These are phyloP conservation scores for Willowsia nigromaculata DNA, from an alignment of 2,888 invertebrate species.

Conservation along the genomic window DNA sequence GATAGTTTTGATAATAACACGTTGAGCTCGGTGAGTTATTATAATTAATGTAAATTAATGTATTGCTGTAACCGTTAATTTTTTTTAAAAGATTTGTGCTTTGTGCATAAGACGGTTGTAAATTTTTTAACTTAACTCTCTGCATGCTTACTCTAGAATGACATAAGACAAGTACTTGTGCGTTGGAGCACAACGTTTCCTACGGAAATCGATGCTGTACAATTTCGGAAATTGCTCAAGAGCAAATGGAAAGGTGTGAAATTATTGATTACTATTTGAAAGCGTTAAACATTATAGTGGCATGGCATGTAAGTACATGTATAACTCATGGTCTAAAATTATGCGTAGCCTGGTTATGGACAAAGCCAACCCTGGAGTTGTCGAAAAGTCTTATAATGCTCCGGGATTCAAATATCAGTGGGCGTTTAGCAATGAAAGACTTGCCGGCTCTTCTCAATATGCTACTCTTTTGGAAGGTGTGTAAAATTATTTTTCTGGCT, in stretches of 20 bases:
- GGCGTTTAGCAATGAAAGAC: conserved; percentile 84
- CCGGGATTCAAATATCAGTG: conserved; percentile 85
- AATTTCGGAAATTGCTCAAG: conserved; percentile 83
- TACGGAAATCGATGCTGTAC: conserved; percentile 84
- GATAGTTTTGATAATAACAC: conserved; percentile 84
- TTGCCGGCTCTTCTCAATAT: conserved; percentile 85
- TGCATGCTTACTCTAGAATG: conserved; percentile 80
- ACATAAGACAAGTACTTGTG: conserved; percentile 82
- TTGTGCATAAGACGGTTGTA: too few species aligned
- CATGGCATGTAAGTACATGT: too few species aligned
- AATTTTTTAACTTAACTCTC: not conserved
- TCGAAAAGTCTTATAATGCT: conserved; percentile 87
- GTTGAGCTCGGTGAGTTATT: conserved; percentile 83
- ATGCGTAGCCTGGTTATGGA: conserved; percentile 82
- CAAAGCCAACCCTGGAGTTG: conserved; percentile 85
- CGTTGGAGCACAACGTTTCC: conserved; percentile 83
- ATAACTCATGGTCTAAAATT: too few species aligned
- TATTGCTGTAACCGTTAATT: too few species aligned
- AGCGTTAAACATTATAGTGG: too few species aligned
- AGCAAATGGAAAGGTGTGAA: conserved; percentile 83
- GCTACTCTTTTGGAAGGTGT: conserved; percentile 85
- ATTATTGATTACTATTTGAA: too few species aligned
- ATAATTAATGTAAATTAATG: too few species aligned
- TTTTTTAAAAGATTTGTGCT: too few species aligned
- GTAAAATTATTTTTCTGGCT: conserved; percentile 72